Evolutionary conservation across 2,888 invertebrate genomes (phyloP).

Genomic region (Lasioglossum leucozonium): DNA sequence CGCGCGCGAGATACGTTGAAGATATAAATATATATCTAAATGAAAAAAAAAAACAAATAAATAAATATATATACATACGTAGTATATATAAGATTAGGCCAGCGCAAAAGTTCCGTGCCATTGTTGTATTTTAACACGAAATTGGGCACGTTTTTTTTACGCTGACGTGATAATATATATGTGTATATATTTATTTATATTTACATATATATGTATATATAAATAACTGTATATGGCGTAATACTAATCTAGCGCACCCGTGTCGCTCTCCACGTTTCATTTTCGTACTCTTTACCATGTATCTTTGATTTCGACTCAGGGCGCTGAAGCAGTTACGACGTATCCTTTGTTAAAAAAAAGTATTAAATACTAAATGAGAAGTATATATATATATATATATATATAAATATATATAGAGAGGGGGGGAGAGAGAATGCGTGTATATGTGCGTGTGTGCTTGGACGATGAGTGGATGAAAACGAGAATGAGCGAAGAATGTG

Average conservation of each 20-base stretch:
- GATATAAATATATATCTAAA: conserved; percentile 33
- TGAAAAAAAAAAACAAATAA: conserved; percentile 8
- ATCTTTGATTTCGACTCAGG: conserved; percentile 62
- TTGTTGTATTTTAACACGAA: background rate
- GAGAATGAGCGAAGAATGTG: conserved; percentile 39
- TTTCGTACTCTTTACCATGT: conserved; percentile 53
- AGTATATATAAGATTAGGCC: conserved; percentile 12
- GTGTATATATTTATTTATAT: conserved; percentile 11
- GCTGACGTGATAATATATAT: background rate
- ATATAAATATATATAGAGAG: background rate
- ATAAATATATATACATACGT: conserved; percentile 24
- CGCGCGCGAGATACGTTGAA: conserved; percentile 39
- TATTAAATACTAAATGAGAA: conserved; percentile 73
- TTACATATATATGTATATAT: conserved; percentile 39
- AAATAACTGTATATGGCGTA: conserved; percentile 48
- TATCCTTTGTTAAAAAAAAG: conserved; percentile 76
- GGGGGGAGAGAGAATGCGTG: background rate
- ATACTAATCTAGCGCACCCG: conserved; percentile 43
- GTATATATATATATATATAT: conserved; percentile 13
- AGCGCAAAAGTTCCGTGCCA: background rate
- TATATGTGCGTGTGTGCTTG: background rate
- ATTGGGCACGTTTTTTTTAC: background rate
- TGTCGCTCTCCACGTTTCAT: conserved; percentile 50
- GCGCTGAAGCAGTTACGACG: conserved; percentile 61
- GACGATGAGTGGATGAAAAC: background rate